Evolutionary conservation across 2,888 invertebrate species (phyloP), one percentile per base, ranked within the genome.

Genomic region (Alcis repandata): DNA sequence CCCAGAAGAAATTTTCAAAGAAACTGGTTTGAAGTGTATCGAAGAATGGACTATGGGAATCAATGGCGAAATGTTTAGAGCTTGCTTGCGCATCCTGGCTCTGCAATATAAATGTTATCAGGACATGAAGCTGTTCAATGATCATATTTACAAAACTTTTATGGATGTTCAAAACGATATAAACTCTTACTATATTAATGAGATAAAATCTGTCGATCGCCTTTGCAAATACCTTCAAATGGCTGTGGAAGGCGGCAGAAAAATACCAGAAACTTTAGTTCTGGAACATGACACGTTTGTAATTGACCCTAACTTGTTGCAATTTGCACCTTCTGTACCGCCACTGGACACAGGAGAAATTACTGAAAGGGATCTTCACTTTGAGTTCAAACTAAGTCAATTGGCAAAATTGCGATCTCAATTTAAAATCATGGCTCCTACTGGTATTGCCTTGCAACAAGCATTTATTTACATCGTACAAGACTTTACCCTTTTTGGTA

Each of bases 21-120:
- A 73, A 40, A 91, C 92, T 69, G 87, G 84, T 57, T 68, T 91
- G 15, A 92, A 89, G 78, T 92, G 91, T 72, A 79, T 94, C 15
- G 90, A 94, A 22, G 95, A 95, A 82, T 95, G 95, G 95, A 85
- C 86, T 17, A 91, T 91, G 79, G 95, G 93, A 10, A 79, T 94
- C 4, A 88, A 91, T 59, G 95, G 94, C 22, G 96, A 96, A 86
- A 88, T 91, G 75, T 89, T 85, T 63, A 87, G 95, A 69, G 88
- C 90, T 1, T 86, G 81, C 49, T 76, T 93, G 49, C 90, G 95
- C 51, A 76, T 94, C 60, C 69, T 77, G 32, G 88, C 83, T 69
- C 74, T 88, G 69, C 84, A 90, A 69, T 74, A 90, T 73, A 86
- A 92, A 83, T 87, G 90, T 69, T 84, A 86, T 56, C 74, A 84